Evolutionary conservation across 2,113 vertebrate species (phyloP), one percentile per base, ranked within the genome.

Genomic region (Guaruba guarouba): DNA sequence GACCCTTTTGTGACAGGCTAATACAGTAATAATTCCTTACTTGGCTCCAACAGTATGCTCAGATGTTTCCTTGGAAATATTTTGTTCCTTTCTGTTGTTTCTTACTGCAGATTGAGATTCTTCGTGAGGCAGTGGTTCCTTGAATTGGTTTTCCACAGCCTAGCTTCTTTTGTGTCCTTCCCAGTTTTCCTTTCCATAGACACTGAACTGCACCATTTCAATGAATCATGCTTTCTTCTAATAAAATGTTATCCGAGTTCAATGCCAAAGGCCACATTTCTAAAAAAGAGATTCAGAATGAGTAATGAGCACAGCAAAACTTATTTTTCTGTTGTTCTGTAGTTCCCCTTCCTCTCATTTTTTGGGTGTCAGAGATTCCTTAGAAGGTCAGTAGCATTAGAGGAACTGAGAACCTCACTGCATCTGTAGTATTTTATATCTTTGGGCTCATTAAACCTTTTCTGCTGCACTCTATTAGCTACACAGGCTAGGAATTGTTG

Each of bases 201-300:
- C 52, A 55, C 78, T n/a, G 7, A 61, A 86, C 35, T 10, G 87
- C 76, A 59, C 55, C 73, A 69, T 52, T 84, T 51, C 82, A 85
- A 28, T 94, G 85, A 82, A 80, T 88, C 87, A 90, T 85, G 92
- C 18, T 93, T 94, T 95, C 95, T 90, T 79, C 94, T 95, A 39
- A 96, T 95, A 93, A 97, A 97, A 96, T 66, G 95, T 86, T 82
- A 92, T 59, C 84, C 17, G n/a, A 83, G 49, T 28, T 75, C 25
- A 14, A 39, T 49, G 85, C 79, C 92, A 92, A 92, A 75, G 63
- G 39, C 67, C 91, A 88, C 74, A 85, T 87, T 91, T 91, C 93
- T 92, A 87, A 67, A 91, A 92, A 82, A 95, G 41, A 95, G 37
- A 82, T 64, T 91, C 46, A 80, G 90, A 94, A 84, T 39, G 48